Base-by-base conservation (phyloP, 2,888 invertebrate genomes). In the Metopia argyrocephala region DNA sequence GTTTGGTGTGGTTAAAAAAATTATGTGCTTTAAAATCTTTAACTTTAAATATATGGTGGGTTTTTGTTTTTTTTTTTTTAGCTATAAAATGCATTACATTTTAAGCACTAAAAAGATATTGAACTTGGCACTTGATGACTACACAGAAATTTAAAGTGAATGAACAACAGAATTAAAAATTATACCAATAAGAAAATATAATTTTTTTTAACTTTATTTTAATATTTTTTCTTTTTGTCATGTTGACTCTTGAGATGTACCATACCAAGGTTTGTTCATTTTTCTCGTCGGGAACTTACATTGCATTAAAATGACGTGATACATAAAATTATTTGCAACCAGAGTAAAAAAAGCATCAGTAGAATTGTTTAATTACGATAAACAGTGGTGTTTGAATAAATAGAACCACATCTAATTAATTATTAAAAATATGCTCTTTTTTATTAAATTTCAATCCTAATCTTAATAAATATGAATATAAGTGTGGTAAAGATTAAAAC, bases 71-170 rank as follows among this genome's bases (percentile, higher is more conserved):
- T 31, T 7, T 31, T 31, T 68, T 52, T 61, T 76, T 64, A 38
- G 0, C 38, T 15, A 38, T 15, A 38, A 56, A 61, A 45, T 61
- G 61, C 68, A 66, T 78, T 66, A 21, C 46, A 73, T 66, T 78
- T 54, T 61, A 31, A 20, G 46, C 25, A 25, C n/a, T 18, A 59
- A 71, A 71, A 78, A 73, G 71, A 78, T 78, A 78, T 78, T 78
- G 78, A 78, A 78, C 78, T 78, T 78, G 78, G 61, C 65, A 71
- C 54, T 78, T 78, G 71, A 78, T 78, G 78, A 78, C 61, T 71
- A 66, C 66, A 54, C 66, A 66, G 21, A 54, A 54, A 73, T 66
- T 50, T 23, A 56, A 64, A 54, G 23, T 18, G 2, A 20, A 4
- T 48, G 20, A 62, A 46, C 46, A 65, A 59, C 23, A 27, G 9